These are phyloP conservation scores for Cyprinodon diabolis DNA, from an alignment of 2,797 vertebrate species.

Conservation along the genomic window DNA sequence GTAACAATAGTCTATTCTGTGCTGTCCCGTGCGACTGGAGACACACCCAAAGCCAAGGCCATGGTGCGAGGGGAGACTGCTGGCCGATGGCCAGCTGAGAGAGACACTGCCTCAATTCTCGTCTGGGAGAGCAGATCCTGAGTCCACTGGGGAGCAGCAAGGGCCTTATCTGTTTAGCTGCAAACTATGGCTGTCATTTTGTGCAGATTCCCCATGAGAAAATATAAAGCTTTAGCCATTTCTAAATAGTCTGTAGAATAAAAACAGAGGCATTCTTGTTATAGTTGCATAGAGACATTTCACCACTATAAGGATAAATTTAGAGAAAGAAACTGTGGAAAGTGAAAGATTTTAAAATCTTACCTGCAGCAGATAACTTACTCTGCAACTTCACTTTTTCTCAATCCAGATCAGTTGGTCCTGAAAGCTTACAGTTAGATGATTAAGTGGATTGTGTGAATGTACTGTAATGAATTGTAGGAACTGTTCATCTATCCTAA, in stretches of 20 bases:
- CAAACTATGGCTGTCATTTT: slow-evolving; percentile 18
- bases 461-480: too few relatives aligned
- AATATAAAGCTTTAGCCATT: not conserved
- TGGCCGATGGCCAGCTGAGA: slow-evolving; percentile 60
- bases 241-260: not conserved
- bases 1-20: slow-evolving; percentile 83
- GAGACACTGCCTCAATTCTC: slow-evolving; percentile 75
- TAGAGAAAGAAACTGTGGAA: not conserved
- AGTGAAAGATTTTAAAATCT: not conserved
- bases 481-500: not conserved
- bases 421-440: not conserved
- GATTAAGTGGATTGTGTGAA: not conserved
- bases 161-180: slow-evolving; percentile 37
- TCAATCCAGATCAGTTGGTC: not conserved
- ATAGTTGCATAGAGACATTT: not conserved
- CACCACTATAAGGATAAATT: not conserved
- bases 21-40: slow-evolving; percentile 70
- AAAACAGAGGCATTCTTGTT: not conserved
- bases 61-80: slow-evolving; percentile 62
- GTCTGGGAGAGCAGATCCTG: slow-evolving; percentile 60
- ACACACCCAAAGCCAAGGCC: slow-evolving; percentile 78
- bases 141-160: slow-evolving; percentile 38
- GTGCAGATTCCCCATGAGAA: not conserved
- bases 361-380: not conserved
- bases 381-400: not conserved